phyloP scores from a whole-genome alignment of 2,797 vertebrate species.

The Pseudochirops cupreus region DNA sequence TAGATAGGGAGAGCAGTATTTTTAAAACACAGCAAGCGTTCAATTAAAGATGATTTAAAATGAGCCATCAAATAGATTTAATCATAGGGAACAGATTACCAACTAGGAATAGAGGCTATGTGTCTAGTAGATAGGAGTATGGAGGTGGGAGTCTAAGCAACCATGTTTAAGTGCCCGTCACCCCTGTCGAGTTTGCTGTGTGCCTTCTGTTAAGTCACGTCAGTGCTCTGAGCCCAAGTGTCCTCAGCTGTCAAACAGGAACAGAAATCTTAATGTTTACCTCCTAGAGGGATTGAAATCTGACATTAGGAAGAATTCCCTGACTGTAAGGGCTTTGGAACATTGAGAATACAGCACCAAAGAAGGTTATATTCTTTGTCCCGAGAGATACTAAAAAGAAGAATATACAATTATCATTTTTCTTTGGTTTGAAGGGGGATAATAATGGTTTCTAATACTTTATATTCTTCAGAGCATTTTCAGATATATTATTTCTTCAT shows the following conservation, averaged over 20 bases:
- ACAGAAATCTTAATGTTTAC: not conserved
- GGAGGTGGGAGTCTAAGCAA: not conserved
- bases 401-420: not conserved
- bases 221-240: not conserved
- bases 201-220: not conserved
- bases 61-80: slow-evolving; percentile 62
- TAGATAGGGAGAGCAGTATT: slow-evolving; percentile 66
- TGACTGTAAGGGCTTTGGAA: not conserved
- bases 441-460: not conserved
- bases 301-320: not conserved
- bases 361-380: slow-evolving; percentile 19
- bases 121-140: not conserved
- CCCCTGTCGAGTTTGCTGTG: not conserved
- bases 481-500: not conserved
- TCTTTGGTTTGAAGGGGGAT: not conserved
- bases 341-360: not conserved
- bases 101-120: slow-evolving; percentile 7
- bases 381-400: not conserved
- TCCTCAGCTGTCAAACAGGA: not conserved
- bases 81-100: slow-evolving; percentile 64
- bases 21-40: slow-evolving; percentile 69
- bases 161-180: slow-evolving; percentile 18
- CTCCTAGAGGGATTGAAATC: slow-evolving; percentile 3
- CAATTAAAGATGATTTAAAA: slow-evolving; percentile 67
- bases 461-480: not conserved